A percentile compares a stretch with the other conserved stretches of the same genome.
Conservation (phyloP, 53 echinoderm and acorn worm species). For the Echinarachnius parma region DNA sequence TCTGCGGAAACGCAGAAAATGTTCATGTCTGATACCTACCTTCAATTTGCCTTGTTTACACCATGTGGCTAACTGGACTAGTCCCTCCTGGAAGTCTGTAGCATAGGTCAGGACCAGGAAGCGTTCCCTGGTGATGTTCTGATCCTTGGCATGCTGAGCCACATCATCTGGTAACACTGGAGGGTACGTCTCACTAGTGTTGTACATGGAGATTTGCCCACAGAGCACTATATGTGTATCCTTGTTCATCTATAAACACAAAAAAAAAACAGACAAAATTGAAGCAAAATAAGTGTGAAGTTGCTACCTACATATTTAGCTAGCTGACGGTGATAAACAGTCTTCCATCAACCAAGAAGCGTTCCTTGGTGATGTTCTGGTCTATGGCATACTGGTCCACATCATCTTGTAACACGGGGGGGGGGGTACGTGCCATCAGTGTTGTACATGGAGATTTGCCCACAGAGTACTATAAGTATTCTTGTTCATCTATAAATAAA, state of each 20-base stretch:
- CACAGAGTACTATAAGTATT: conserved; percentile 56
- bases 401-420: conserved; percentile 41
- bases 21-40: no score
- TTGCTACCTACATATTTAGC: no score
- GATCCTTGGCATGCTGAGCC: conserved; percentile 31
- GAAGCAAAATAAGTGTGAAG: no score
- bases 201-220: conserved; percentile 72
- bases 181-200: conserved; percentile 44
- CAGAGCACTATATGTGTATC: conserved; percentile 52
- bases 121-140: conserved; percentile 57
- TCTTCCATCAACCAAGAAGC: conserved; percentile 57
- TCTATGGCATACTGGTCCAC: conserved; percentile 38
- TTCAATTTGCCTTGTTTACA: conserved; percentile 63
- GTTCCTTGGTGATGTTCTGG: conserved; percentile 54
- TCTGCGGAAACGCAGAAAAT: no score
- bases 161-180: conserved; percentile 48
- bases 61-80: conserved; percentile 67
- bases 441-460: conserved; percentile 72
- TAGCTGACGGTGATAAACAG: no score
- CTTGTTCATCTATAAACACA: conserved; percentile 53
- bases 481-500: conserved; percentile 54
- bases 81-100: conserved; percentile 46
- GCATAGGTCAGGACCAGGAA: conserved; percentile 48
- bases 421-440: conserved; percentile 41
- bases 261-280: no score